Conservation (phyloP, 2,113 vertebrate species). For the Rhagologus leucostigma region DNA sequence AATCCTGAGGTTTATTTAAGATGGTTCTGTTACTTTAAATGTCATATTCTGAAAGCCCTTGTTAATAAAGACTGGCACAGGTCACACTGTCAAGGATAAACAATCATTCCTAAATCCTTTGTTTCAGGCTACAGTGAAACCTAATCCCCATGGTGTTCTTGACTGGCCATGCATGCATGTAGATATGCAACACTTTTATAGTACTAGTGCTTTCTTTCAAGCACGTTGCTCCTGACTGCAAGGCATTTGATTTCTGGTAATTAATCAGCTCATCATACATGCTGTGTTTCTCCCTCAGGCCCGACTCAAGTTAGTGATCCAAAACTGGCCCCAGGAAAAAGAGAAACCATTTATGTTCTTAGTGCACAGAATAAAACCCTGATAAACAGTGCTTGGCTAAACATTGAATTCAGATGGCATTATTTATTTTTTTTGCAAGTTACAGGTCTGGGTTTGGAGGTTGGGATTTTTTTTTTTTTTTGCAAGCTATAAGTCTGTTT, state of each 20-base stretch:
- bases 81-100: slow-evolving; percentile 74
- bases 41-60: slow-evolving; percentile 56
- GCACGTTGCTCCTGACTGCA: slow-evolving; percentile 61
- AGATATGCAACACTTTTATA: slow-evolving; percentile 43
- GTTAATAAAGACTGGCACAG: slow-evolving; percentile 63
- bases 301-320: slow-evolving; percentile 71
- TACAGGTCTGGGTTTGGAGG: neutral
- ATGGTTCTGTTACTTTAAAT: slow-evolving; percentile 65
- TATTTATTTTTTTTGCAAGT: neutral
- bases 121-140: slow-evolving; percentile 68
- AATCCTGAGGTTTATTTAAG: slow-evolving; percentile 52
- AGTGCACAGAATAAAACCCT: slow-evolving; percentile 54
- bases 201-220: slow-evolving; percentile 55
- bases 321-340: slow-evolving; percentile 71
- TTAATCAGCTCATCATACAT: slow-evolving; percentile 79
- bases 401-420: slow-evolving; percentile 60
- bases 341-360: slow-evolving; percentile 66
- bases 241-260: slow-evolving; percentile 80
- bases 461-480: neutral
- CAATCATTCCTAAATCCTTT: slow-evolving; percentile 68
- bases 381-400: slow-evolving; percentile 67
- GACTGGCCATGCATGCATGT: slow-evolving; percentile 42
- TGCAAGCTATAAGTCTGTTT: neutral
- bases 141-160: slow-evolving; percentile 57
- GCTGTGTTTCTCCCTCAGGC: slow-evolving; percentile 71